Base-by-base conservation (phyloP, 2,888 invertebrate species). In the Polyommatus icarus region DNA sequence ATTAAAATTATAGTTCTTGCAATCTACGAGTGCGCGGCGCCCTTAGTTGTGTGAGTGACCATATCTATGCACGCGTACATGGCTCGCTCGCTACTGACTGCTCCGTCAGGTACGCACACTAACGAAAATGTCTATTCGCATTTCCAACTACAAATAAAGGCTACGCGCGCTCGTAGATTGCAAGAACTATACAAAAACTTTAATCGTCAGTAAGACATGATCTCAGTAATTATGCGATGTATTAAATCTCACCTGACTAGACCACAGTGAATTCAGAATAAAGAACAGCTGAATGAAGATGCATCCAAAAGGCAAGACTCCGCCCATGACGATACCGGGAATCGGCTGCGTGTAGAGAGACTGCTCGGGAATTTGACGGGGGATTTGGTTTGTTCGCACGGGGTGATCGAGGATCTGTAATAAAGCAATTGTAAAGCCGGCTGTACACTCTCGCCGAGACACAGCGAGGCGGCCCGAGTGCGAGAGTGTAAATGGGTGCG, bases 201-300 rank as follows among this genome's bases (percentile, higher is more conserved):
- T 54, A 15, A 18, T 54, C 12, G 18, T 54, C 24, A 12, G 6
- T 12, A 29, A 29, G 7, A 29, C 2, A 59, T 29, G 24, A 7
- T 32, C 12, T 67, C 6, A 67, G 67, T 29, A 29, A 6, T 32
- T 24, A 61, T 61, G 24, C 12, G 12, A 24, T 12, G 24, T 20
- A 24, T 24, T 36, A 78, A 57, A 10, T 73, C 81, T 78, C 83
- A 93, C 93, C 91, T 93, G 94, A 78, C 95, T 96, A 83, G 96
- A 99, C 99, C 99, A 99, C 79, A 99, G 97, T 79, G 99, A 99
- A 94, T 99, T 99, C 80, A 99, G 95, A 83, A 99, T 99, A 92
- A 99, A 99, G 95, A 99, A 99, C 40, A 99, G 96, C 89, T 99
- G 99, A 85, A 99, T 99, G 92, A 99, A 99, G 90, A 99, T 99